Base-by-base conservation (phyloP, 2,888 invertebrate species). In the Desoria tigrina region DNA sequence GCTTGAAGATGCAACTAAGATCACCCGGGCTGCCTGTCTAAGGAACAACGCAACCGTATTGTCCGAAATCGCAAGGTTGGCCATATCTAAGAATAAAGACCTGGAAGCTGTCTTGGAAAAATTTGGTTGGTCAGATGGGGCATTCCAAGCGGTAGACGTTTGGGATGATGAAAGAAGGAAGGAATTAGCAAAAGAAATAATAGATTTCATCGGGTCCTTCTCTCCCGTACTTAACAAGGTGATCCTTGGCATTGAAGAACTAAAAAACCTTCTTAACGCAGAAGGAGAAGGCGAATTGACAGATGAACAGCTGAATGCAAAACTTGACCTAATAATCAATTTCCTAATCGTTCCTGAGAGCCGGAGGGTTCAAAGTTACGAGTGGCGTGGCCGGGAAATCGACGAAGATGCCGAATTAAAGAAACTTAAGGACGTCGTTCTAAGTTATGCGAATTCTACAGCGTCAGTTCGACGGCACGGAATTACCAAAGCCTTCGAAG, bases 111-210 rank as follows among this genome's bases (percentile, higher is more conserved):
- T 27, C 3, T 26, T 58, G 2, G n/a, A 11, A 11, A 4, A 2
- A 2, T 45, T 37, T 18, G 45, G 58, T 26, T 58, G 58, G 58
- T 27, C 21, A 21, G 58, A 58, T 18, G 24, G 24, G 2, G 3
- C 39, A 21, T 58, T 58, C 27, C 2, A 2, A 18, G n/a, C 16
- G 58, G 58, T 27, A 58, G 11, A 26, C 18, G n/a, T 26, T 45
- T 18, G 58, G n/a, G n/a, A n/a, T n/a, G n/a, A n/a, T 27, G 54
- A 54, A 54, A 54, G 24, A 3, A 45, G 58, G 58, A 14, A 14
- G 2, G 18, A 42, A n/a, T 58, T 58, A 14, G 11, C 21, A 9
- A 26, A 9, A 28, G 27, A 58, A n/a, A 4, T 58, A 2, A 3
- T 26, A 58, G 23, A 4, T 26, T 24, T 58, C 24, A 4, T 58